Percentiles rank a stretch among this genome's conserved stretches.
phyloP scores from a whole-genome alignment of 2,888 invertebrate species.

The Eustalomyia histrio region DNA sequence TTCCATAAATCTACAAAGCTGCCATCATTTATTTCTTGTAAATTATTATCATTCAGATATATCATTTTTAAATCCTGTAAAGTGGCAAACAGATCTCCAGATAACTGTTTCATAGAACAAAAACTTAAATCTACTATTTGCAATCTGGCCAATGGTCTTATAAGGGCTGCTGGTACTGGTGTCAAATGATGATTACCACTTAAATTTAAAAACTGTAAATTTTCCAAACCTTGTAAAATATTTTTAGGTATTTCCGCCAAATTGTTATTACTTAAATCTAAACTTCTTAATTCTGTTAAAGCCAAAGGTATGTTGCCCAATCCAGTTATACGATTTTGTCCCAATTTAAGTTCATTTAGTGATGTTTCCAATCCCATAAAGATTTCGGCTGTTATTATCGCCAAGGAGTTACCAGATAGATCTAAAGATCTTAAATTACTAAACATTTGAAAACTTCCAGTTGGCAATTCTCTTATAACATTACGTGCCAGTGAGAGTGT shows the following conservation, averaged over 20 bases:
- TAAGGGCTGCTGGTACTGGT: constrained; percentile 83
- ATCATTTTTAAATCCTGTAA: constrained; percentile 84
- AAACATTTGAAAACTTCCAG: constrained; percentile 89
- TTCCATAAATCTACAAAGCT: constrained; percentile 89
- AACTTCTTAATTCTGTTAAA: constrained; percentile 83
- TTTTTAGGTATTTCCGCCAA: constrained; percentile 86
- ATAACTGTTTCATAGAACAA: constrained; percentile 86
- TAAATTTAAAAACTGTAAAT: constrained; percentile 86
- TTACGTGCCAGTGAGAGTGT: constrained; percentile 89
- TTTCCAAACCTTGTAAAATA: constrained; percentile 84
- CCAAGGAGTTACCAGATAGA: constrained; percentile 88
- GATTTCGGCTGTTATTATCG: constrained; percentile 85
- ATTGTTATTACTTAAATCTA: constrained; percentile 90
- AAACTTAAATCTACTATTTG: constrained; percentile 87
- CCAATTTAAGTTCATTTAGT: constrained; percentile 85
- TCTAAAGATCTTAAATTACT: constrained; percentile 86
- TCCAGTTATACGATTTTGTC: constrained; percentile 86
- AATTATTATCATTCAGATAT: constrained; percentile 85
- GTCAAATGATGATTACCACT: constrained; percentile 87
- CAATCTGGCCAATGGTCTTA: constrained; percentile 86
- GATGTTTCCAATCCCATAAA: constrained; percentile 88
- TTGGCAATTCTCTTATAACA: constrained; percentile 91
- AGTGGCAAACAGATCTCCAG: constrained; percentile 86
- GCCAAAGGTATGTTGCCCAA: constrained; percentile 84
- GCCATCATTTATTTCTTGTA: constrained; percentile 88